Evolutionary conservation across 2,888 invertebrate genomes (phyloP).

Genomic region (Drosophila buzzatii): DNA sequence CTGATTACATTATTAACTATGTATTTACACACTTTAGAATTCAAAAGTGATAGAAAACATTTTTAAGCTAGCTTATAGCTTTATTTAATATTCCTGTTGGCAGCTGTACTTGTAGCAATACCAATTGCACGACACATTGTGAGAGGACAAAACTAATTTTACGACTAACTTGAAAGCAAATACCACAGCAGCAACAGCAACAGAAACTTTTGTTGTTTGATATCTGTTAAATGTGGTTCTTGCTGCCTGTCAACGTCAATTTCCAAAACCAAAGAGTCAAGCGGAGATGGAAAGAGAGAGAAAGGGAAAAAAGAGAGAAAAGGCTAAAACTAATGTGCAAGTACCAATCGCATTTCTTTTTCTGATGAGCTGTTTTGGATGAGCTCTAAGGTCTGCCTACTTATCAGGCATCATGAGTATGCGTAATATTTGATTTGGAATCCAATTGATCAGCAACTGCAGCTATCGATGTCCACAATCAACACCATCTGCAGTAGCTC

Average conservation of each 20-base stretch:
- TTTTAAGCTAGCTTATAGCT: not conserved
- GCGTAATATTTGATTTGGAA: slow-evolving; percentile 31
- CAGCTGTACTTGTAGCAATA: slow-evolving; percentile 6
- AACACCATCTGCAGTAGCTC: not conserved
- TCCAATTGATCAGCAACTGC: slow-evolving; percentile 16
- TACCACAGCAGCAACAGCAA: slow-evolving; percentile 2
- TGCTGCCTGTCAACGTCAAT: slow-evolving; percentile 60
- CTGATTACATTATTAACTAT: too few relatives aligned
- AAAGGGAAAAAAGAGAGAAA: not conserved
- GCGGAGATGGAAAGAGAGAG: not conserved
- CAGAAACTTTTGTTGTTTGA: slow-evolving; percentile 8
- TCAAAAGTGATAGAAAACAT: too few relatives aligned
- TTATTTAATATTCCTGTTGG: slow-evolving; percentile 6
- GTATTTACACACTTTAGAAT: too few relatives aligned
- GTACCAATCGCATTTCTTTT: slow-evolving; percentile 19
- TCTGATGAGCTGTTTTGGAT: not conserved
- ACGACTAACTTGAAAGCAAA: slow-evolving; percentile 19
- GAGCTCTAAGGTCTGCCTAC: slow-evolving; percentile 2
- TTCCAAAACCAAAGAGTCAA: slow-evolving; percentile 30
- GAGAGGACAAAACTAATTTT: slow-evolving; percentile 31
- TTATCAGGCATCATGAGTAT: slow-evolving; percentile 50
- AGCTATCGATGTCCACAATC: slow-evolving; percentile 11
- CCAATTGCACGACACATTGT: not conserved
- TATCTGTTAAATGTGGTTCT: slow-evolving; percentile 1
- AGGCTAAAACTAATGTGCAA: slow-evolving; percentile 3